Base-by-base conservation (phyloP, 2,113 vertebrate species). In the Entelurus aequoreus region DNA sequence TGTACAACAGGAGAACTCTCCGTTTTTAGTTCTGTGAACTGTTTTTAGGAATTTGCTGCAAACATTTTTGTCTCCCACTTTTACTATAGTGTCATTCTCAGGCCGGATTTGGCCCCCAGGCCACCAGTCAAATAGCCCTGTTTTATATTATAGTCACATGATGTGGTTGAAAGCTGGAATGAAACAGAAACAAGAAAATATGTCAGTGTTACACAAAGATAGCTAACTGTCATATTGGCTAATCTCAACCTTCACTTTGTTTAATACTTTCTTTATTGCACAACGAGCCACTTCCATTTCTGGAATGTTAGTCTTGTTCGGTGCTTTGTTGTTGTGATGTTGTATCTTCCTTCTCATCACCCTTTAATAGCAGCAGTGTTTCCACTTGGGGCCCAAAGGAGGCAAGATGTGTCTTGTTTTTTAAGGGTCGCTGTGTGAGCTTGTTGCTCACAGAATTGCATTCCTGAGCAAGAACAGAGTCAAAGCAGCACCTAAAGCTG, bases 341-440 rank as follows among this genome's bases (percentile, higher is more conserved):
- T 48, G 0, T 63, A 48, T 54, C 47, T 8, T 37, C 57, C 10
- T 1, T 58, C 36, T 14, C 12, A n/a, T 1, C 48, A 65, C 1
- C 42, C 74, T 63, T 48, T 52, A 57, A 19, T 47, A 12, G 68
- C 40, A 46, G 28, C 1, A 54, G 46, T n/a, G 6, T 60, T 69
- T 76, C 10, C 5, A 15, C 48, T 52, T n/a, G 48, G 42, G 66
- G 44, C 21, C 42, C 36, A 37, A 19, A 54, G 54, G 59, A 72
- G 79, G 48, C 83, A 75, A 70, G 82, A 80, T 66, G 28, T 0
- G 44, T 86, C 85, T 79, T 87, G 85, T 72, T 70, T 61, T 1
- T 60, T 42, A 8, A 37, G 12, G 6, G 37, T 75, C 76, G 62
- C 55, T 77, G 81, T 85, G 72, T 68, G 71, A 56, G 69, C 81